Conservation (phyloP, 2,797 vertebrate genomes). For the Heteromormyrus szaboi region DNA sequence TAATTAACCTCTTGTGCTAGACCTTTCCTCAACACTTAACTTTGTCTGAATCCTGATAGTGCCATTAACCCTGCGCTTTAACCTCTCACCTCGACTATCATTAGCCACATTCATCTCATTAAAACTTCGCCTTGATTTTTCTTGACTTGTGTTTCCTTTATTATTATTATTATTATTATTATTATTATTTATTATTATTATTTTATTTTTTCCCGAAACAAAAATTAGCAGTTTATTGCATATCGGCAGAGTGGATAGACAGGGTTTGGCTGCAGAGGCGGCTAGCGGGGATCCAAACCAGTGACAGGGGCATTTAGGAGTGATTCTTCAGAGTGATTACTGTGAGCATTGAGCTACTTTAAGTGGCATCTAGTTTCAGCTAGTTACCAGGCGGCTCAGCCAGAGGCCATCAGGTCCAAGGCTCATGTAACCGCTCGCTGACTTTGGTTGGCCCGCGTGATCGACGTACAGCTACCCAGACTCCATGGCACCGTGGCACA, state of each 20-base stretch:
- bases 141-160: conserved; percentile 24
- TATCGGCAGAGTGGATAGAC: conserved; percentile 7
- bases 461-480: not conserved
- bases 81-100: conserved; percentile 79
- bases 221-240: conserved; percentile 33
- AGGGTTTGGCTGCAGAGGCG: not conserved
- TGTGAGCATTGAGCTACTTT: not conserved
- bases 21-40: conserved; percentile 84
- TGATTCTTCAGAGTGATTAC: not conserved
- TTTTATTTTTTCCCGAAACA: not conserved
- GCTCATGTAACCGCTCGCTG: not conserved
- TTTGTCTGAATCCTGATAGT: conserved; percentile 86
- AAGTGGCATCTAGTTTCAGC: not conserved
- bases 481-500: not conserved
- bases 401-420: not conserved
- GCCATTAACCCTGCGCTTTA: conserved; percentile 83
- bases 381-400: not conserved
- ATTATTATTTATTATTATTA: not conserved
- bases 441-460: not conserved
- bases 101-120: conserved; percentile 79
- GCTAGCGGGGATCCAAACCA: conserved; percentile 17
- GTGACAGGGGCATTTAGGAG: not conserved
- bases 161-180: not conserved
- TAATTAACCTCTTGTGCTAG: conserved; percentile 90
- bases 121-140: conserved; percentile 83